These are phyloP conservation scores for Ambastaia sidthimunki DNA, from an alignment of 2,797 vertebrate genomes.

Conservation along the genomic window DNA sequence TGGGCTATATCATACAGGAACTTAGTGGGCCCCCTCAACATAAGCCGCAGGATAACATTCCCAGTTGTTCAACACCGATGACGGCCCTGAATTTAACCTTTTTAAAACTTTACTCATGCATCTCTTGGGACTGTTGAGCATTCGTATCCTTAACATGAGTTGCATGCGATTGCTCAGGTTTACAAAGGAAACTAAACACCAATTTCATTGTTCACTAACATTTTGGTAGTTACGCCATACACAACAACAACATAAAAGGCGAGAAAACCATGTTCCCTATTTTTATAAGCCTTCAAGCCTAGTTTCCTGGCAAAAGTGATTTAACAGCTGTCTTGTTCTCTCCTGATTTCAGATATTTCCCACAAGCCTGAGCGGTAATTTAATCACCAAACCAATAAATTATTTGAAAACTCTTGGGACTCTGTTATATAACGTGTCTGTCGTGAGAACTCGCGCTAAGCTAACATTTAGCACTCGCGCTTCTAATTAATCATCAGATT, in stretches of 20 bases:
- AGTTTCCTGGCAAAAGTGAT: not conserved
- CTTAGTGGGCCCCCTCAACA: not conserved
- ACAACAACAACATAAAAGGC: not conserved
- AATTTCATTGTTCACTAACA: not conserved
- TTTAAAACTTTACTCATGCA: not conserved
- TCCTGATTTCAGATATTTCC: not conserved
- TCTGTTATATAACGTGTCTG: not conserved
- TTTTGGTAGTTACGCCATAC: not conserved
- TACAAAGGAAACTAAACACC: not conserved
- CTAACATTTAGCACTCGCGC: not conserved
- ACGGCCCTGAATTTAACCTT: not conserved
- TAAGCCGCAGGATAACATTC: not conserved
- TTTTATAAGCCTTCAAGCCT: not conserved
- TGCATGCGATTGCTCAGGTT: not conserved
- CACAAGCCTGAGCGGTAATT: not conserved
- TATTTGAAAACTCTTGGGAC: not conserved
- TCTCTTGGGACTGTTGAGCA: not conserved
- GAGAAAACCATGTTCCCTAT: not conserved
- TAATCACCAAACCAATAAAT: not conserved
- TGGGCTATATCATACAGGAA: not conserved
- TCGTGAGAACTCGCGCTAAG: not conserved
- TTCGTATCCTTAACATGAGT: not conserved
- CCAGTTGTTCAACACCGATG: not conserved
- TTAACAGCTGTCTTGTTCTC: not conserved
- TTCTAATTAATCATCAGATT: slow-evolving; percentile 5